Base-by-base conservation (phyloP, 2,888 invertebrate species). In the Adelphocoris suturalis region DNA sequence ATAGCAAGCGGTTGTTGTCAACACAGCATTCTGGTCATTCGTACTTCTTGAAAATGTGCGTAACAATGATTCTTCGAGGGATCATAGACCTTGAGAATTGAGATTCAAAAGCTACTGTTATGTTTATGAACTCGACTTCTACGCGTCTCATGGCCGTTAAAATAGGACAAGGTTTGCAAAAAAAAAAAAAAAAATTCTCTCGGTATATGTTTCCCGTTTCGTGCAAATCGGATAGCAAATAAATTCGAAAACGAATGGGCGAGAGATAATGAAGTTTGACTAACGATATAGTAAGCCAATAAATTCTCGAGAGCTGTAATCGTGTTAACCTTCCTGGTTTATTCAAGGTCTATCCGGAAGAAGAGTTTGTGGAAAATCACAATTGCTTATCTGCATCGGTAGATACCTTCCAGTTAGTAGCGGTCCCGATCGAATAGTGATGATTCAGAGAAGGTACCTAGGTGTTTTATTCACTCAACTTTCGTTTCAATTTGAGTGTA, bases 271-370 rank as follows among this genome's bases (percentile, higher is more conserved):
- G 68, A 23, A 68, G 68, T 68, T 23, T 23, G 11, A 23, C 68
- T 68, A 68, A 68, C 68, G 23, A 68, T 68, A 68, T 13, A 23
- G 19, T 68, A 23, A 19, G 68, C 68, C 68, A 68, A 68, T 68
- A 68, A 68, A 68, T 68, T 68, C 68, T 68, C 68, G 68, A 68
- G 68, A 68, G 57, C 57, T 7, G 57, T 57, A 57, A 57, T 57
- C 57, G 68, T 68, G 68, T 68, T 23, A 68, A 68, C 68, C 68
- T 37, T 68, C 19, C 68, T 12, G 23, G 68, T 23, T 12, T 23
- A 23, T 23, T 68, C 68, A 68, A 68, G 68, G 68, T 23, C 23
- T 23, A 27, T 68, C 23, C 23, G 68, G 23, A 16, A 52, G 16
- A 16, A 52, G 52, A 13, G 14, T 52, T 52, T 52, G 52, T 52